Conservation (phyloP, 2,797 vertebrate genomes). For the Columba guinea region DNA sequence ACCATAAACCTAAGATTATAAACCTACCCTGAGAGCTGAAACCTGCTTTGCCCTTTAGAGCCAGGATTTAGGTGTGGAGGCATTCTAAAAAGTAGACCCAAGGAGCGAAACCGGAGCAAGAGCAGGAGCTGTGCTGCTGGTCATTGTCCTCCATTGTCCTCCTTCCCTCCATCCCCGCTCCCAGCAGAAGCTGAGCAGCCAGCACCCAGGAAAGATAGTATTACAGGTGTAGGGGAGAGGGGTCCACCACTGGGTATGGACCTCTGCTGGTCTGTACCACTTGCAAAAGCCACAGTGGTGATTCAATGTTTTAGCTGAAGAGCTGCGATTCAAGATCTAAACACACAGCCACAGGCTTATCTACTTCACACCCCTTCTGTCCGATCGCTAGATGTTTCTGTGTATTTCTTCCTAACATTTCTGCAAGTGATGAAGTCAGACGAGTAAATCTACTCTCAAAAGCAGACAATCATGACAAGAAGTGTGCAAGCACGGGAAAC, state of each 20-base stretch:
- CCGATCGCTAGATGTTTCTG: not conserved
- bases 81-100: not conserved
- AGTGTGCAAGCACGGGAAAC: not conserved
- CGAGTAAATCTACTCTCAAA: not conserved
- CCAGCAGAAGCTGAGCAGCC: not conserved
- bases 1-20: not conserved
- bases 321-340: not conserved
- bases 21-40: not conserved
- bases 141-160: accelerated
- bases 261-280: not conserved
- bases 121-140: not conserved
- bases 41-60: not conserved
- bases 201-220: accelerated
- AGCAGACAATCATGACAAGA: not conserved
- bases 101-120: accelerated
- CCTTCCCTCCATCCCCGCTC: not conserved
- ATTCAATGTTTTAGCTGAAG: not conserved
- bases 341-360: not conserved
- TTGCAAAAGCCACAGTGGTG: not conserved
- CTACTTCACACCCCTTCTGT: not conserved
- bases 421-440: not conserved
- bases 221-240: not conserved
- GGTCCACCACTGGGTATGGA: accelerated
- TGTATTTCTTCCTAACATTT: not conserved
- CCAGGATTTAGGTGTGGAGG: not conserved